phyloP scores from a whole-genome alignment of 2,797 vertebrate genomes.

The Cryptoprocta ferox region DNA sequence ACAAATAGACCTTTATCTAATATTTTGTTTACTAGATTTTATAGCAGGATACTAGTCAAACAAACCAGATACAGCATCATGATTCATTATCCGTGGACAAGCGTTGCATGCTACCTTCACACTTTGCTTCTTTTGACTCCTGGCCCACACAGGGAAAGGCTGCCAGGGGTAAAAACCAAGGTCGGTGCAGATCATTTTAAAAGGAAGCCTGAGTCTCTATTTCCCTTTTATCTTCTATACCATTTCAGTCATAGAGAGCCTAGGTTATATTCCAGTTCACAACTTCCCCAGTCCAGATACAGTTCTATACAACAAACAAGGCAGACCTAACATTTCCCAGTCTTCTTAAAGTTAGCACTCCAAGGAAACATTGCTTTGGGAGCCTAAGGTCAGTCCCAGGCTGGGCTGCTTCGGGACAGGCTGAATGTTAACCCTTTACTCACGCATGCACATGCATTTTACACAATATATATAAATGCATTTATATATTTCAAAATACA shows the following conservation, averaged over 20 bases:
- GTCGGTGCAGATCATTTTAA: background rate
- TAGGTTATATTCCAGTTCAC: background rate
- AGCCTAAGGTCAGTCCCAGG: background rate
- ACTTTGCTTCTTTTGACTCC: background rate
- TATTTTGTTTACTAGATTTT: conserved; percentile 6
- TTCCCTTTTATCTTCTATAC: background rate
- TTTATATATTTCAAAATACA: background rate
- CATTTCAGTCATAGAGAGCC: background rate
- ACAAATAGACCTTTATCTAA: background rate
- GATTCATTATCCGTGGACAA: background rate
- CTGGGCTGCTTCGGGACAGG: too few species aligned
- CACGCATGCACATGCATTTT: background rate
- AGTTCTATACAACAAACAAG: background rate
- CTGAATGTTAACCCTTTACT: background rate
- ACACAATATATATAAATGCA: background rate
- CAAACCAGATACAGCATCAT: background rate
- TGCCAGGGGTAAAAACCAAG: background rate
- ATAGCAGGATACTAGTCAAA: background rate
- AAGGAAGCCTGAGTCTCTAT: background rate
- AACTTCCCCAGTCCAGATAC: background rate
- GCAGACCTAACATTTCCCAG: background rate
- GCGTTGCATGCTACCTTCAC: background rate
- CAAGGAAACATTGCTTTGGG: background rate
- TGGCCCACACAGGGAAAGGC: background rate
- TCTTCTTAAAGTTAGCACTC: background rate